Percentiles rank a stretch among this genome's conserved stretches.
Evolutionary conservation across 1,140 invertebrate genomes (phyloP).

Genomic region (Anadara kagoshimensis): DNA sequence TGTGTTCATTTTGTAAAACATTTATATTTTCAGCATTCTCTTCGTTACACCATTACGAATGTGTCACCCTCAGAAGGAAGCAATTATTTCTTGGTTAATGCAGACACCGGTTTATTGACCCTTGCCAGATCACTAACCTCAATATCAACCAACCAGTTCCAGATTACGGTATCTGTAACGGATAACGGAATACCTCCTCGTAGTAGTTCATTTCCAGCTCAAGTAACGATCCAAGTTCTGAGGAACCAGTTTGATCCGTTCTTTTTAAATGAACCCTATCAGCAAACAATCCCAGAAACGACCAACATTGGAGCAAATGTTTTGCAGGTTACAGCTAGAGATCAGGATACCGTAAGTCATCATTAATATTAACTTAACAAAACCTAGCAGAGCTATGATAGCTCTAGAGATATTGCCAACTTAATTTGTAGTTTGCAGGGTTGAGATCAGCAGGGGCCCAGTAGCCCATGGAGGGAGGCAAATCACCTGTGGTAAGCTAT

Average conservation of each 20-base stretch:
- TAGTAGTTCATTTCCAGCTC: conserved; percentile 27
- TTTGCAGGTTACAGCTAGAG: conserved; percentile 50
- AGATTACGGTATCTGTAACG: conserved; percentile 28
- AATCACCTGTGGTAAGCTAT: too few species aligned
- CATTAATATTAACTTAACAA: too few species aligned
- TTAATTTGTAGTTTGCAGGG: too few species aligned
- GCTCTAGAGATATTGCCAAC: too few species aligned
- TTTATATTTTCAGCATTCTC: too few species aligned
- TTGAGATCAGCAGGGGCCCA: too few species aligned
- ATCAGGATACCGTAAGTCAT: conserved; percentile 52
- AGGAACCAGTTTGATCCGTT: conserved; percentile 55
- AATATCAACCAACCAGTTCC: conserved; percentile 29
- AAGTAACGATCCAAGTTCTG: conserved; percentile 51
- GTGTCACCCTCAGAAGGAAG: too few species aligned
- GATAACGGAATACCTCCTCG: conserved; percentile 52
- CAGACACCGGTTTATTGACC: conserved; percentile 50
- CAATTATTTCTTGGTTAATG: conserved; percentile 56
- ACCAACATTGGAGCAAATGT: conserved; percentile 40
- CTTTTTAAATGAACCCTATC: conserved; percentile 45
- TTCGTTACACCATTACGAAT: too few species aligned
- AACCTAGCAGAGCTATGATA: too few species aligned
- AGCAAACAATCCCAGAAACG: conserved; percentile 49
- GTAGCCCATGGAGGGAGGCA: too few species aligned
- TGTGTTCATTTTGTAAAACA: too few species aligned
- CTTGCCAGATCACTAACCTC: conserved; percentile 44